Evolutionary conservation across 2,113 vertebrate species (phyloP).

Genomic region (Pelusios castaneus): DNA sequence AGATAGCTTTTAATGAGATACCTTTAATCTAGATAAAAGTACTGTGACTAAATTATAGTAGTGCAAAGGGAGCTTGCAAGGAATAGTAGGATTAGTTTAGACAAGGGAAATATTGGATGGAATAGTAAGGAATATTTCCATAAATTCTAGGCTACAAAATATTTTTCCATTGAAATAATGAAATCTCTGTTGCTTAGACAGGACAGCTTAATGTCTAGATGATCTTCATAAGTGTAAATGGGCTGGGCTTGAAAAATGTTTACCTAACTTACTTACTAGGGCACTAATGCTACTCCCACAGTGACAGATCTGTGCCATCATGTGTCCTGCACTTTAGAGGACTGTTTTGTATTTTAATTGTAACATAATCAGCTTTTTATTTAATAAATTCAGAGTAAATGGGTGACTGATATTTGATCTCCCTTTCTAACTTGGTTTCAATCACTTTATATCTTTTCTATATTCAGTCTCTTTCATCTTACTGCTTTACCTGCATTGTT

Average conservation of each 20-base stretch:
- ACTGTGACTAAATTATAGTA: background rate
- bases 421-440: background rate
- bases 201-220: background rate
- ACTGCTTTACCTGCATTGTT: background rate
- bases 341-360: background rate
- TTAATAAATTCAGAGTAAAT: background rate
- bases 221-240: background rate
- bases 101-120: background rate
- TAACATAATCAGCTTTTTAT: background rate
- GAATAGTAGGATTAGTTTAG: background rate
- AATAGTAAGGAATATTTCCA: background rate
- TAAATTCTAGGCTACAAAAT: background rate
- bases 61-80: background rate
- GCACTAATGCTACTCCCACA: background rate
- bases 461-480: background rate
- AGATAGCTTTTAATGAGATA: background rate
- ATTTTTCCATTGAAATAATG: background rate
- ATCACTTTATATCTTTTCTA: fast-evolving
- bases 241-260: background rate
- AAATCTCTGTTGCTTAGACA: background rate
- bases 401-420: background rate
- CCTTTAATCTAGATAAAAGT: background rate
- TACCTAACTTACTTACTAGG: background rate
- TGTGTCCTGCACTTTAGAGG: background rate
- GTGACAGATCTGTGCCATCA: background rate